A percentile compares a stretch with the other conserved stretches of the same genome.
These are phyloP conservation scores for Eilema depressum DNA, from an alignment of 2,888 invertebrate species.

Conservation along the genomic window DNA sequence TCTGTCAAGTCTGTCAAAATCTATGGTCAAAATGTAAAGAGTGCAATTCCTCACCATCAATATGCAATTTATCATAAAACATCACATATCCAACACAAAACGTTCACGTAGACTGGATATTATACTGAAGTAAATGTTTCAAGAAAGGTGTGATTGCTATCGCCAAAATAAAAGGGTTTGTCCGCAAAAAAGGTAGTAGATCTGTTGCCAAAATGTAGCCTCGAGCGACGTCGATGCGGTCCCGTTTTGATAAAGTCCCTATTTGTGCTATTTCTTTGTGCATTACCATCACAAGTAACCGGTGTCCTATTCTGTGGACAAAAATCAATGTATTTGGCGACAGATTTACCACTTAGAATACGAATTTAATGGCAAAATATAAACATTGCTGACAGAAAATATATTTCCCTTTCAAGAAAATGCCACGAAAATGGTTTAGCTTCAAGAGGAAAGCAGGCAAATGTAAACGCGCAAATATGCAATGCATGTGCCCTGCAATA, in stretches of 20 bases:
- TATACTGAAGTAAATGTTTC: background rate
- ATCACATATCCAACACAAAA: background rate
- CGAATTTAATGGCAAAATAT: background rate
- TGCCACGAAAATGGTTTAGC: background rate
- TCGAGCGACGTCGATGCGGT: too few species aligned
- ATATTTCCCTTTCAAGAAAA: background rate
- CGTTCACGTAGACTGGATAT: background rate
- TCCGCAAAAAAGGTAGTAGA: too few species aligned
- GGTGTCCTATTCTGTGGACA: too few species aligned
- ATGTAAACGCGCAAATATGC: background rate
- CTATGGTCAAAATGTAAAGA: too few species aligned
- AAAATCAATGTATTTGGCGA: too few species aligned
- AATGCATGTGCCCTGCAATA: background rate
- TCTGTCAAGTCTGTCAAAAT: slow-evolving; percentile 3
- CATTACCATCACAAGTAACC: too few species aligned
- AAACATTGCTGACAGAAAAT: background rate
- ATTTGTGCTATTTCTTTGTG: too few species aligned
- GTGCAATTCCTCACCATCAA: background rate
- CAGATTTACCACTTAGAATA: background rate
- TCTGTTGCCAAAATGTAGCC: too few species aligned
- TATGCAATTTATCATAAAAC: slow-evolving; percentile 1
- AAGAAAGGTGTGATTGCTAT: too few species aligned
- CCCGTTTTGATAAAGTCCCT: too few species aligned
- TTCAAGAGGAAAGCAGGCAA: background rate
- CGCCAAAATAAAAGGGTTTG: too few species aligned